These are phyloP conservation scores for Cotesia congregata DNA, from an alignment of 2,888 invertebrate species.

Conservation along the genomic window DNA sequence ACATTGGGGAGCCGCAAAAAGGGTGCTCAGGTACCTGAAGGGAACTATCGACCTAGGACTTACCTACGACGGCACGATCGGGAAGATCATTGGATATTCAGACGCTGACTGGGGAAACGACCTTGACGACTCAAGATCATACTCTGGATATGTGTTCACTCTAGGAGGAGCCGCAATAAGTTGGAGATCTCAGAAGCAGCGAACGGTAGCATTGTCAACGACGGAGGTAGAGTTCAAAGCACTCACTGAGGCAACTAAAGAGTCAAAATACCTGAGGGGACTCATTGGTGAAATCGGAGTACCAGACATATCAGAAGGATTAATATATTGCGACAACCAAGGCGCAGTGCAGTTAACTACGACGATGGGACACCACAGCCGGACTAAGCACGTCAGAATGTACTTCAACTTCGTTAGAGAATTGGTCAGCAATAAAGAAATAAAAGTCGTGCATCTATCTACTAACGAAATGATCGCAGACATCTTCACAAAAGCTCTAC, in stretches of 20 bases:
- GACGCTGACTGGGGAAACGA: constrained; percentile 20
- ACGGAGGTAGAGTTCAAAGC: constrained; percentile 58
- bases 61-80: neutral
- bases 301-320: neutral
- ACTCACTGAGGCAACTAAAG: constrained; percentile 34
- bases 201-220: constrained; percentile 53
- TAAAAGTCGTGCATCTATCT: no score
- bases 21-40: constrained; percentile 39
- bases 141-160: constrained; percentile 35
- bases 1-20: constrained; percentile 44
- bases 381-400: no score
- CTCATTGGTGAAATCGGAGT: constrained; percentile 19
- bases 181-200: constrained; percentile 50
- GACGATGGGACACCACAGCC: no score
- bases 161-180: constrained; percentile 33
- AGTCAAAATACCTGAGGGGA: constrained; percentile 21
- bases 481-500: no score
- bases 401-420: no score
- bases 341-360: constrained; percentile 28
- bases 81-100: neutral
- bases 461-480: no score
- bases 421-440: no score
- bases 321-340: constrained; percentile 41
- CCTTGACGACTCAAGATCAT: constrained; percentile 29
- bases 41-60: constrained; percentile 34